A percentile compares a stretch with the other conserved stretches of the same genome.
These are phyloP conservation scores for Gavialis gangeticus DNA, from an alignment of 2,113 vertebrate species.

Conservation along the genomic window DNA sequence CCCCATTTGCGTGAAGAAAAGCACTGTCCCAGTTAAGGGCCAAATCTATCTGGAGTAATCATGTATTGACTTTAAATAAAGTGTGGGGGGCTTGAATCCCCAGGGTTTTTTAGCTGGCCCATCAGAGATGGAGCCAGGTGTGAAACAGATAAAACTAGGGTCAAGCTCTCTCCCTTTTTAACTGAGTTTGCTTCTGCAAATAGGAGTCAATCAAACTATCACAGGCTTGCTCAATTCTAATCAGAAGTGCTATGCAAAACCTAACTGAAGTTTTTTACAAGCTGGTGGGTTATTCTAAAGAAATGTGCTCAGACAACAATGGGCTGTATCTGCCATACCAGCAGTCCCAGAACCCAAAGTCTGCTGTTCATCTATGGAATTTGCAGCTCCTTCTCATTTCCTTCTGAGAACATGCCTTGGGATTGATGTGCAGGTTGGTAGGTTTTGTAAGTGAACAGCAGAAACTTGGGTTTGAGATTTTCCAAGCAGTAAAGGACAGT, in stretches of 20 bases:
- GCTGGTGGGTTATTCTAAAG: neutral
- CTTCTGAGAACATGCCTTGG: accelerated
- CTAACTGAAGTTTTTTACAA: accelerated
- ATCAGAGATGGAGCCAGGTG: neutral
- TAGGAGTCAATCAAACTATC: neutral
- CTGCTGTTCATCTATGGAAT: neutral
- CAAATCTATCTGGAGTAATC: neutral
- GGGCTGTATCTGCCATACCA: neutral
- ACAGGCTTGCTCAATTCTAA: neutral
- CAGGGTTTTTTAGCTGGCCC: neutral
- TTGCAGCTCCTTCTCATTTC: neutral
- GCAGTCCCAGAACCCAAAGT: neutral
- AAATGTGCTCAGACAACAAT: accelerated
- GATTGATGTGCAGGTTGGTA: neutral
- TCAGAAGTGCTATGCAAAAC: accelerated
- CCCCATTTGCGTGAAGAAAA: accelerated
- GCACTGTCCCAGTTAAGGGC: neutral
- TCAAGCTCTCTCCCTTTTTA: neutral
- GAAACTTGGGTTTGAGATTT: neutral
- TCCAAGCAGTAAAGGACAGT: accelerated
- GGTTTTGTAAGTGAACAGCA: neutral
- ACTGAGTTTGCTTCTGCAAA: neutral
- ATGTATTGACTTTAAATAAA: no score
- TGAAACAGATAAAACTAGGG: neutral
- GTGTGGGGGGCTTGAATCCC: neutral